A percentile compares a stretch with the other conserved stretches of the same genome.
Evolutionary conservation across 2,797 vertebrate genomes (phyloP).

Genomic region (Centropyge bicolor): DNA sequence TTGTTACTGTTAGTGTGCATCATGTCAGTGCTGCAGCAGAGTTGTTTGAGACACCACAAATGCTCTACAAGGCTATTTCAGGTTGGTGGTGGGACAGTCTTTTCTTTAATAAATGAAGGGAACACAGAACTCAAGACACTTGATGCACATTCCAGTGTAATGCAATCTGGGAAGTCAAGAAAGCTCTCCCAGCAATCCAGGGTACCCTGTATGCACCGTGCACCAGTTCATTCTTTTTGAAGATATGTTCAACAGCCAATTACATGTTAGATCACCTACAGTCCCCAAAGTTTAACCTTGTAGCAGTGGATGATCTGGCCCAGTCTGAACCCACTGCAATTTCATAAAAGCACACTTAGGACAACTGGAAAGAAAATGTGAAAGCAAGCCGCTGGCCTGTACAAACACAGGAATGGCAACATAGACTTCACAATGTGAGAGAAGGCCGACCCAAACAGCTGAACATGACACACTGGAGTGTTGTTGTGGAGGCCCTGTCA

Average conservation of each 20-base stretch:
- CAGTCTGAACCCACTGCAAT: not conserved
- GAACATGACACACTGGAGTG: not conserved
- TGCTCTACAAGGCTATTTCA: conserved; percentile 16
- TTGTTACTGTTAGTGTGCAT: conserved; percentile 23
- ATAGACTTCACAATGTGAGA: not conserved
- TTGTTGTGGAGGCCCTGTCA: conserved; percentile 3
- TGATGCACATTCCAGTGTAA: conserved; percentile 19
- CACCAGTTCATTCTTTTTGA: conserved; percentile 28
- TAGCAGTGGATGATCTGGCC: conserved; percentile 4
- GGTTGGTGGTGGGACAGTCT: conserved; percentile 13
- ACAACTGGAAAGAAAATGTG: not conserved
- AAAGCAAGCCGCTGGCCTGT: not conserved
- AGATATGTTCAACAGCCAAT: conserved; percentile 16
- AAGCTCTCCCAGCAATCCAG: conserved; percentile 6
- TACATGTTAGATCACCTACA: conserved; percentile 18
- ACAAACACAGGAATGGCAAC: not conserved
- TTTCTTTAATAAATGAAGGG: conserved; percentile 33
- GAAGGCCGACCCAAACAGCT: not conserved
- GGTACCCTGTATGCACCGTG: not conserved
- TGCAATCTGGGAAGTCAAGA: conserved; percentile 9
- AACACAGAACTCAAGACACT: conserved; percentile 23
- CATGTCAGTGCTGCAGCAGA: not conserved
- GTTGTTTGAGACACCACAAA: not conserved
- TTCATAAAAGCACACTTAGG: conserved; percentile 10
- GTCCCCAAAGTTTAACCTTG: not conserved